phyloP scores from a whole-genome alignment of 2,797 vertebrate genomes.

The Yasuhikotakia modesta region DNA sequence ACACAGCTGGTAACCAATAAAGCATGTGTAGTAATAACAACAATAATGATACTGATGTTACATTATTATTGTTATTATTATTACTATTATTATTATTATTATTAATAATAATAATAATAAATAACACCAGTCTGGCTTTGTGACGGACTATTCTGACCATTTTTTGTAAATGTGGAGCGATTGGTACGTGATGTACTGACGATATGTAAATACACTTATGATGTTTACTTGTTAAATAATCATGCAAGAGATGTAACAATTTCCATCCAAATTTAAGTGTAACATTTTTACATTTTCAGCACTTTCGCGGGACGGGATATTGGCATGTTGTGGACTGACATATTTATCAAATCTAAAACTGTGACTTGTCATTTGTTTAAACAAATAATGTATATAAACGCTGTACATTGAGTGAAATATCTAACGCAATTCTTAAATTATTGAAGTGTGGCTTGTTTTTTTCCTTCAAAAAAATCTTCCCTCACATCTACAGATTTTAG shows the following conservation, averaged over 20 bases:
- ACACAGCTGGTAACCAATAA: not conserved
- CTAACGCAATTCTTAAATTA: constrained; percentile 40
- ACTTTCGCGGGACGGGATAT: constrained; percentile 40
- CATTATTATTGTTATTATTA: constrained; percentile 56
- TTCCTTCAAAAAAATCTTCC: not conserved
- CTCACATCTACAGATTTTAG: not conserved
- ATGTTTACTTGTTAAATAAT: constrained; percentile 39
- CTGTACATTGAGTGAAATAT: constrained; percentile 58
- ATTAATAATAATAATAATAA: too few species aligned
- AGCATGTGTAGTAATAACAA: constrained; percentile 16
- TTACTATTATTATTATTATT: constrained; percentile 49
- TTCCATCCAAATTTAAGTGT: constrained; percentile 20
- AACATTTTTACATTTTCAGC: constrained; percentile 42
- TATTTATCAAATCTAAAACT: constrained; percentile 54
- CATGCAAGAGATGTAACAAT: constrained; percentile 39
- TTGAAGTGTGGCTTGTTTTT: constrained; percentile 7
- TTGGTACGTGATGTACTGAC: constrained; percentile 49
- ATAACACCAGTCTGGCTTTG: constrained; percentile 26
- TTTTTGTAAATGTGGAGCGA: constrained; percentile 41
- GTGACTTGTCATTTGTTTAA: constrained; percentile 53
- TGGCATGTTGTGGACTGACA: constrained; percentile 35
- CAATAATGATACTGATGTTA: too few species aligned
- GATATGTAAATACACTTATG: constrained; percentile 55
- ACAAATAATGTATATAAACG: constrained; percentile 52
- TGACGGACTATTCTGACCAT: constrained; percentile 23